Percentiles rank a stretch among this genome's conserved stretches.
These are phyloP conservation scores for Habropoda laboriosa DNA, from an alignment of 1,140 invertebrate species.

Conservation along the genomic window DNA sequence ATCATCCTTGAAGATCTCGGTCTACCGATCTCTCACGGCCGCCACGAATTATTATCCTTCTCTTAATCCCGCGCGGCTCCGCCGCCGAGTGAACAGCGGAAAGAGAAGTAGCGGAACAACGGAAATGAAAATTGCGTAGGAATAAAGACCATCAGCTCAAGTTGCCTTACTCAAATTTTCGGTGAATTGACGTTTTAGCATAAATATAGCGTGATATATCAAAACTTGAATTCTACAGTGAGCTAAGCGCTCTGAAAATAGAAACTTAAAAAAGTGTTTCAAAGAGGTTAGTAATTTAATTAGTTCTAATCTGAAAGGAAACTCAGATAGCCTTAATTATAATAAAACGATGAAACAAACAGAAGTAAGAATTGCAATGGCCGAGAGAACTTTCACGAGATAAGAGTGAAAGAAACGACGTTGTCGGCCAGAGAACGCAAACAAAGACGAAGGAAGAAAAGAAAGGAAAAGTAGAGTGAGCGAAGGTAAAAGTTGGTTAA, in stretches of 20 bases:
- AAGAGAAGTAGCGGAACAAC: not conserved
- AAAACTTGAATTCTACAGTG: too few species aligned
- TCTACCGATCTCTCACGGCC: conserved; percentile 62
- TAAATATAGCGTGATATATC: too few species aligned
- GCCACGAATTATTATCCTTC: conserved; percentile 67
- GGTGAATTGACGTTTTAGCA: too few species aligned
- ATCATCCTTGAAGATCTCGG: conserved; percentile 70
- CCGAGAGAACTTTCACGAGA: not conserved
- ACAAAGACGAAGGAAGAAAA: not conserved
- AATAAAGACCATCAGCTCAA: too few species aligned
- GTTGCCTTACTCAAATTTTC: too few species aligned
- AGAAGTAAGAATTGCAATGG: not conserved
- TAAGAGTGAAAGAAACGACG: not conserved
- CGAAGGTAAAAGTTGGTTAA: conserved; percentile 25
- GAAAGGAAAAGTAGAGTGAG: not conserved
- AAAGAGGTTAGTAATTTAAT: too few species aligned
- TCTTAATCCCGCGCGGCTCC: conserved; percentile 51
- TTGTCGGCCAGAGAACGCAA: too few species aligned
- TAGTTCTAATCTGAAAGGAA: too few species aligned
- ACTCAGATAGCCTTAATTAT: too few species aligned
- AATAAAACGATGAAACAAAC: not conserved
- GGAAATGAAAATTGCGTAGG: not conserved
- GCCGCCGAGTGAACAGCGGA: not conserved
- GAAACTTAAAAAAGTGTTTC: too few species aligned
- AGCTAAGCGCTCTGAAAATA: too few species aligned